Conservation (phyloP, 2,888 invertebrate species). For the Argynnis bischoffii region DNA sequence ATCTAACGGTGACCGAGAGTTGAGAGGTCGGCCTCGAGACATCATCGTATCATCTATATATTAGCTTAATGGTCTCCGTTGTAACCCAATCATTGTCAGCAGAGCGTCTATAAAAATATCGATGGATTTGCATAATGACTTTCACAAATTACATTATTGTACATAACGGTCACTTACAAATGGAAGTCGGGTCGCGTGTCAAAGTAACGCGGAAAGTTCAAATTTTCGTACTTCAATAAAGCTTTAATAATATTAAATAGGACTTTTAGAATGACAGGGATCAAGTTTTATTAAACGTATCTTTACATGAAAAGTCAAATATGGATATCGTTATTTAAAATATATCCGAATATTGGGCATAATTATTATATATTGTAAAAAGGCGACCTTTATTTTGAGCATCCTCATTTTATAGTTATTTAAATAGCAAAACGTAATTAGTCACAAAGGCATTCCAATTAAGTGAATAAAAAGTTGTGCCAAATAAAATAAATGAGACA, state of each 20-base stretch:
- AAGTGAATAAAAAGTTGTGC: neutral
- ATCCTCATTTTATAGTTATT: neutral
- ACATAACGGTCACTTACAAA: constrained; percentile 52
- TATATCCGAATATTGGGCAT: too few species aligned
- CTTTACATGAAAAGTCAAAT: neutral
- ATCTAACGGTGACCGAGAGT: constrained; percentile 53
- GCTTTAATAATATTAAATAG: neutral
- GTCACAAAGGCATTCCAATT: neutral
- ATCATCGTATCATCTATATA: constrained; percentile 44
- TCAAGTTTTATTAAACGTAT: too few species aligned
- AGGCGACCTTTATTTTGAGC: neutral
- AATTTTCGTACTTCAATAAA: constrained; percentile 20
- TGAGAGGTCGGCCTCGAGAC: constrained; percentile 52
- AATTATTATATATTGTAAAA: neutral
- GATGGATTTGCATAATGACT: constrained; percentile 63
- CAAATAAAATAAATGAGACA: constrained; percentile 17
- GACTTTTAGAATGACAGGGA: too few species aligned
- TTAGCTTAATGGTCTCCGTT: constrained; percentile 45
- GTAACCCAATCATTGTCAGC: constrained; percentile 45
- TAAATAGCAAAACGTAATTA: neutral
- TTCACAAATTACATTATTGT: constrained; percentile 57
- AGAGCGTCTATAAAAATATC: constrained; percentile 50
- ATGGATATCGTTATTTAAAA: neutral
- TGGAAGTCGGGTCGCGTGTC: constrained; percentile 35
- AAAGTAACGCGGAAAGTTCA: constrained; percentile 27